Conservation (phyloP, 2,888 invertebrate genomes). For the Palloptera scutellata region DNA sequence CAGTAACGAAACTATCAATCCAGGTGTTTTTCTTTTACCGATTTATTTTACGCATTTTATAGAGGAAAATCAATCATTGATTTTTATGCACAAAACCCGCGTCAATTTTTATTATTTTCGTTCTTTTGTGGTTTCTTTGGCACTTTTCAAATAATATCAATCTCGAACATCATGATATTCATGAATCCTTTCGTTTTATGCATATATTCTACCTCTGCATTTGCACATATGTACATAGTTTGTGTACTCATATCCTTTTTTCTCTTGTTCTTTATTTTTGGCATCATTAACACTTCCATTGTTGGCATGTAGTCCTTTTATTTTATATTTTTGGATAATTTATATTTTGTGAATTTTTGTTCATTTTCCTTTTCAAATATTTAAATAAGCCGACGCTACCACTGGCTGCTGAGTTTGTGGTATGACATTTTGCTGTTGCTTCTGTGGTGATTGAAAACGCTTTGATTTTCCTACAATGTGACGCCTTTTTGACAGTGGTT, state of each 20-base stretch:
- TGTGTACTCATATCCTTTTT: slow-evolving; percentile 28
- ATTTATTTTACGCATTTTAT: too few species aligned
- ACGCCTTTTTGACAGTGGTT: too few species aligned
- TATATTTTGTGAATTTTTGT: too few species aligned
- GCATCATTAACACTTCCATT: slow-evolving; percentile 56
- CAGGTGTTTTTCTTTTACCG: not conserved
- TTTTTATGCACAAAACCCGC: slow-evolving; percentile 35
- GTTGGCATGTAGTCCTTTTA: slow-evolving; percentile 32
- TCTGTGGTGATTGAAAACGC: too few species aligned
- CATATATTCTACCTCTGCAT: slow-evolving; percentile 7
- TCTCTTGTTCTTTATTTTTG: slow-evolving; percentile 41
- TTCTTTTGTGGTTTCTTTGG: not conserved
- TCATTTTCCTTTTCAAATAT: slow-evolving; percentile 41
- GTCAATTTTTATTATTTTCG: slow-evolving; percentile 34
- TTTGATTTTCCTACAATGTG: too few species aligned
- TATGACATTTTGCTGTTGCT: too few species aligned
- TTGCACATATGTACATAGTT: not conserved
- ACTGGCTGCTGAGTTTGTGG: too few species aligned
- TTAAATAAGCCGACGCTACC: slow-evolving; percentile 10
- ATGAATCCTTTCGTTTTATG: slow-evolving; percentile 45
- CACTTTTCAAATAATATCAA: too few species aligned
- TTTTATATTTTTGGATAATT: too few species aligned
- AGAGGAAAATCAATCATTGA: too few species aligned
- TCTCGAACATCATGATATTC: not conserved
- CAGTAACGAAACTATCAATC: not conserved